Evolutionary conservation across 2,888 invertebrate genomes (phyloP), one percentile per base, ranked within the genome.

Genomic region (Strigamia maritima): DNA sequence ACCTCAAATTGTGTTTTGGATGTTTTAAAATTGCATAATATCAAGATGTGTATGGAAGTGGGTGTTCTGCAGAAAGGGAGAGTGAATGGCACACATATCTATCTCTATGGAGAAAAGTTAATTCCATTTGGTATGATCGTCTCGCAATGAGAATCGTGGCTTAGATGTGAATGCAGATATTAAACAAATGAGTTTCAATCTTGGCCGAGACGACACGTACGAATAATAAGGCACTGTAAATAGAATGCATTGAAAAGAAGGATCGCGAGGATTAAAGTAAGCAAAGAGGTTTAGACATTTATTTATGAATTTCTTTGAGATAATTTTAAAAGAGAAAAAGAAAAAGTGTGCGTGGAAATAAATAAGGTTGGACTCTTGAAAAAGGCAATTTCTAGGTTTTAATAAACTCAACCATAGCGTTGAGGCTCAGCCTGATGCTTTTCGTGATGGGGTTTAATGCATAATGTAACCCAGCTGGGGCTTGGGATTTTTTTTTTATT

Each of bases 151-250:
- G 54, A 54, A 54, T 54, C 54, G 54, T 54, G 70, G 70, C 70
- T 70, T 70, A 70, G 24, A 28, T 70, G n/a, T 70, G 70, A 70
- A 70, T 70, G 26, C 26, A 28, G 70, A 70, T 70, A 70, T 70
- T 70, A 70, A 70, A 70, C 70, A 70, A 70, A 70, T 70, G 70
- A 70, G 70, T 70, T 70, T 70, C 26, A 70, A 70, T 70, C 28
- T 28, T 28, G 26, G 54, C 4, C 14, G 70, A 70, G 70, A 26
- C 70, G 70, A 26, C 70, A 65, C 60, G 44, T n/a, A n/a, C 12
- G 44, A 44, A 44, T 44, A 44, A 44, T 12, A 44, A 44, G 44
- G 12, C 16, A 44, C 44, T 44, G 44, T 44, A 44, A 16, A 44
- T 44, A 44, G 44, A n/a, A 44, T 44, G 54, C 54, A 54, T 54